Base-by-base conservation (phyloP, 2,888 invertebrate genomes). In the Cryptus viduatorius region DNA sequence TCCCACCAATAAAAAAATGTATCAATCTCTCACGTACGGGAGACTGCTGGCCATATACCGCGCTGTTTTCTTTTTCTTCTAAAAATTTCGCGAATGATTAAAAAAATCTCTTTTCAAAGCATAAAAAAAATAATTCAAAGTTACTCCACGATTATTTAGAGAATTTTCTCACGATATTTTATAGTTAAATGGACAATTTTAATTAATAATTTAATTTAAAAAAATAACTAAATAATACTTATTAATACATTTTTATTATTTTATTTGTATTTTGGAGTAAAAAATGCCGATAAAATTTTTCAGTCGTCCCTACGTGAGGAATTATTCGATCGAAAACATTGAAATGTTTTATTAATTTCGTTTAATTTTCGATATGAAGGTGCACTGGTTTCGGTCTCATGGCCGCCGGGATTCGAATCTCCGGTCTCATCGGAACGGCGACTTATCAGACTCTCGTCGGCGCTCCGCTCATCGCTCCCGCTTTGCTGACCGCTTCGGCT, bases 361-460 rank as follows among this genome's bases (percentile, higher is more conserved):
- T 53, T 71, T 53, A 3, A 12, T 48, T 1, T 68, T 31, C 14
- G 16, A 68, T 68, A 31, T 87, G 4, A 86, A 94, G 94, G 86
- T 93, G 94, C 81, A 94, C 94, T 16, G 94, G 93, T 14, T 94
- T 94, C 83, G 94, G 94, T 69, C 91, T 94, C 72, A 91, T 94
- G 89, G 93, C 94, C 68, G 94, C 94, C 29, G 90, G 91, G 29
- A 94, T 94, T 77, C 90, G 94, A 83, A 89, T 94, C 86, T 93
- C 93, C 3, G 94, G 94, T 71, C 89, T 94, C 48, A 89, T 94
- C 84, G 94, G 94, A 76, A 94, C 93, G 46, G 89, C 93, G 46
- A 92, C 93, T 48, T 94, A 94, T 89, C 93, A 94, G 82, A 92
- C 92, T 16, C 91, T 94, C 68, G 92, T 94, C 46, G 92, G 92